A percentile compares a stretch with the other conserved stretches of the same genome.
Evolutionary conservation across 2,113 vertebrate genomes (phyloP).

Genomic region (Lepisosteus osseus): DNA sequence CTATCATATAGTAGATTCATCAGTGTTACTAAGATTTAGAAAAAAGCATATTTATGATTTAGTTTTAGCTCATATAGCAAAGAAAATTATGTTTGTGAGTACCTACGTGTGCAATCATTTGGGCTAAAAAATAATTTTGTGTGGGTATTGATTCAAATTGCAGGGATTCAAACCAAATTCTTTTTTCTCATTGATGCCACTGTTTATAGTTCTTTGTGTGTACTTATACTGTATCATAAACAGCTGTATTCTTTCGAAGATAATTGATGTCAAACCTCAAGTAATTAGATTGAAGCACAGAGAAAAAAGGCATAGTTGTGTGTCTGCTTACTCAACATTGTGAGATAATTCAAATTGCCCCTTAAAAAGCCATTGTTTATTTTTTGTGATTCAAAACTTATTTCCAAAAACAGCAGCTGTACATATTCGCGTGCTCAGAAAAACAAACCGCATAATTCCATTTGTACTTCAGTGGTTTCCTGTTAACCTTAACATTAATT

Average conservation of each 20-base stretch:
- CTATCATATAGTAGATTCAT: no score
- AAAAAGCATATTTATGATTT: no score
- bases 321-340: not conserved
- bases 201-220: not conserved
- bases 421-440: not conserved
- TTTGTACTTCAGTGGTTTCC: constrained; percentile 10
- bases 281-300: not conserved
- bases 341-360: not conserved
- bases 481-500: not conserved
- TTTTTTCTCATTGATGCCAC: not conserved
- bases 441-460: constrained; percentile 5
- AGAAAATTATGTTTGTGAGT: not conserved
- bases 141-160: not conserved
- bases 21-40: no score
- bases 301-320: not conserved
- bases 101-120: not conserved
- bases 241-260: not conserved
- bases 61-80: no score
- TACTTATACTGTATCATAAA: not conserved
- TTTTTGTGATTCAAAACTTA: not conserved
- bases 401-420: constrained; percentile 14
- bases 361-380: not conserved
- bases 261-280: not conserved
- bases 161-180: not conserved
- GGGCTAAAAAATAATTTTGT: not conserved